Evolutionary conservation across 1,140 invertebrate species (phyloP), one percentile per base, ranked within the genome.

Genomic region (Wasmannia auropunctata): DNA sequence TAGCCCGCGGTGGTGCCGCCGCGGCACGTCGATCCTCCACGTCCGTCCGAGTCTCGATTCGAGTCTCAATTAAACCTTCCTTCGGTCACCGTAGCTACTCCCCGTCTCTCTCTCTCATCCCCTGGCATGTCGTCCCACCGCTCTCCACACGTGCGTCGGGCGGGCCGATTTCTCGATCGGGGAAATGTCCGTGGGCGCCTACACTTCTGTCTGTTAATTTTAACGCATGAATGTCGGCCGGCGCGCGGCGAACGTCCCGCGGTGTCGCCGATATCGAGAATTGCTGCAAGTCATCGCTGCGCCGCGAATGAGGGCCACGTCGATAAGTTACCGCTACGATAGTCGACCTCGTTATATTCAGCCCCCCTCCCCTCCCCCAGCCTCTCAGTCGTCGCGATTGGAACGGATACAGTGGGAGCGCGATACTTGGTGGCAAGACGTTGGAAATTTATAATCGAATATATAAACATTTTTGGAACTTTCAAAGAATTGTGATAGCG

Each of bases 281-380:
- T 54, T 51, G 19, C 19, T 54, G 49, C 49, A 51, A 70, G 67
- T 54, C 28, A 72, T 72, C 10, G 25, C 19, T 67, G n/a, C n/a
- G n/a, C n/a, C n/a, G n/a, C 65, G 11, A 69, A n/a, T n/a, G n/a
- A n/a, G 28, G 2, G 4, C n/a, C 46, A 2, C 49, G 31, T 34
- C 70, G 49, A 74, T 74, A 54, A 74, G 28, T 74, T 74, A 74
- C 28, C n/a, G 31, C 46, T 72, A 25, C 19, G n/a, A 34, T 34
- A n/a, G 10, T 34, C 3, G 16, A 19, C 22, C 16, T 62, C 51
- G 54, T 28, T 16, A 2, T 34, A n/a, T n/a, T n/a, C n/a, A n/a
- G n/a, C n/a, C n/a, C n/a, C n/a, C n/a, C n/a, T n/a, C n/a, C n/a
- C n/a, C n/a, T n/a, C n/a, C n/a, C n/a, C n/a, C n/a, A n/a, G n/a